Evolutionary conservation across 2,888 invertebrate genomes (phyloP), one percentile per base, ranked within the genome.

Genomic region (Tetrapedia diversipes): DNA sequence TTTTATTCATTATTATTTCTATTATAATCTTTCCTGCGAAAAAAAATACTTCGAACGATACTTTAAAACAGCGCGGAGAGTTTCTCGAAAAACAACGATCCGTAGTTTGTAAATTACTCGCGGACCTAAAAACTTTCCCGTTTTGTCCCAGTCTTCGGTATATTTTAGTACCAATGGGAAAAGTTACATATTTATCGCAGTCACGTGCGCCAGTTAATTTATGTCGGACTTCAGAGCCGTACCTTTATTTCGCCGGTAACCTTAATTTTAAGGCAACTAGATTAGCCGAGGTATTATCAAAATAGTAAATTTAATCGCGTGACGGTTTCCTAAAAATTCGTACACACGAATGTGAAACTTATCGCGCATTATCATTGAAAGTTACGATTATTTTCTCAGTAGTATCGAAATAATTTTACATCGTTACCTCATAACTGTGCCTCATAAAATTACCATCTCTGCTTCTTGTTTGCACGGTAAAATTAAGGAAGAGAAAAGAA

Each of bases 201-300:
- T 84, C 82, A 84, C 84, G 84, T 77, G 77, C 82, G 10, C 54
- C 68, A 37, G 70, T 73, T 84, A 84, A 80, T 84, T 84, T 82
- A 84, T 61, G 65, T 61, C 51, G 53, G 65, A 69, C 54, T 79
- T 70, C 68, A 54, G n/a, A n/a, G 60, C 57, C 59, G 54, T 54
- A 51, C 63, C 67, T 78, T 84, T 84, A 81, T 77, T 77, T 77
- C 72, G 54, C 64, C 43, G 59, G 75, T 72, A 82, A 77, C 69
- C 78, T 81, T 84, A 80, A 84, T 82, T 84, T 80, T 53, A 61
- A 82, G 71, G 65, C 73, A 73, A 76, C 65, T 51, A 53, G 77
- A 70, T 75, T 61, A 66, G 49, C 19, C 24, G 29, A n/a, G n/a
- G 43, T 45, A 68, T 74, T 82, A 81, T 75, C 79, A 45, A 76